Conservation (phyloP, 2,888 invertebrate genomes). For the Leucophenga montana region DNA sequence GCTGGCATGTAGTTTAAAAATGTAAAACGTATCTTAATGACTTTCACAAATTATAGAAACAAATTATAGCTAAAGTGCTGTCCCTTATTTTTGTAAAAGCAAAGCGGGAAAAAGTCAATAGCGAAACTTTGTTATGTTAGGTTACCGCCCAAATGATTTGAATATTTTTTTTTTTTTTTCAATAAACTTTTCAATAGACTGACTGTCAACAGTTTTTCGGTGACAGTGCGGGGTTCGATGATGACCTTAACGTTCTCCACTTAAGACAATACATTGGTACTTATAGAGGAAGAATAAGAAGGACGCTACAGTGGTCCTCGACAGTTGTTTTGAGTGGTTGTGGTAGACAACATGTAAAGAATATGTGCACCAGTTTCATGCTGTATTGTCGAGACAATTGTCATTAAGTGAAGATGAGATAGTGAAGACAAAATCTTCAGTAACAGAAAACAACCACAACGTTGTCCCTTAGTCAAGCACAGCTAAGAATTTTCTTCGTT, state of each 20-base stretch:
- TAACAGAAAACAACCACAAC: neutral
- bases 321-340: no score
- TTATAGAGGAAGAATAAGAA: neutral
- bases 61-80: no score
- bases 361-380: neutral
- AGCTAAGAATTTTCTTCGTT: neutral
- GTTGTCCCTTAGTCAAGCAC: neutral
- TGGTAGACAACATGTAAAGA: no score
- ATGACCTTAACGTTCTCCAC: neutral
- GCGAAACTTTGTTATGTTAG: neutral
- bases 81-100: no score
- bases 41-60: no score
- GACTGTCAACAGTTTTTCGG: constrained; percentile 51
- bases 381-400: neutral
- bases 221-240: no score
- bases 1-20: no score
- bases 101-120: no score
- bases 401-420: neutral
- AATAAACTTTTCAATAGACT: constrained; percentile 66
- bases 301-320: no score
- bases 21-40: no score
- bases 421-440: neutral
- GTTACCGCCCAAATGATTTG: constrained; percentile 64
- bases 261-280: neutral
- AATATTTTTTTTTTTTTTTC: constrained; percentile 69